A percentile compares a stretch with the other conserved stretches of the same genome.
Evolutionary conservation across 2,888 invertebrate genomes (phyloP).

Genomic region (Pomacea canaliculata): DNA sequence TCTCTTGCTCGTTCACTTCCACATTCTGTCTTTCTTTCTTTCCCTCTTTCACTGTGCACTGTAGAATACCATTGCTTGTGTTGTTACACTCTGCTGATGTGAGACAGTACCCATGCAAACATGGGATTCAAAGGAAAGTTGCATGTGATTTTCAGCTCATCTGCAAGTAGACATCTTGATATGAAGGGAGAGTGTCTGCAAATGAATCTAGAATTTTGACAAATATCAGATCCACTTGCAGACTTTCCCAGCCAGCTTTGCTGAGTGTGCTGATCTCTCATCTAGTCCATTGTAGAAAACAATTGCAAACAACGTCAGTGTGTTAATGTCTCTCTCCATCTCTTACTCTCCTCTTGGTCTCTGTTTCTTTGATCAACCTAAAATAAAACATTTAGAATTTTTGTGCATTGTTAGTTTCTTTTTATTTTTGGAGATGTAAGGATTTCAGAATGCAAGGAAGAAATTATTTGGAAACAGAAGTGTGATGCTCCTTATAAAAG

Average conservation of each 20-base stretch:
- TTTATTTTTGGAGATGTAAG: too few relatives aligned
- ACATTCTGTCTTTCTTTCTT: background rate
- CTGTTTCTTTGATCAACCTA: constrained; percentile 25
- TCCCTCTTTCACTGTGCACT: constrained; percentile 1
- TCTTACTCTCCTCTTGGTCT: constrained; percentile 22
- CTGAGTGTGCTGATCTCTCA: constrained; percentile 1
- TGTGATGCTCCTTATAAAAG: too few relatives aligned
- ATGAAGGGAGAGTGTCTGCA: background rate
- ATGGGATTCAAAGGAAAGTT: constrained; percentile 14
- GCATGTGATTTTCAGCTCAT: constrained; percentile 1
- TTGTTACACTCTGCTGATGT: constrained; percentile 23
- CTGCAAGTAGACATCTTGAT: constrained; percentile 3
- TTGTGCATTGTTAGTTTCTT: background rate
- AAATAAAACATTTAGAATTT: constrained; percentile 30
- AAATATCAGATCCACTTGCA: too few relatives aligned
- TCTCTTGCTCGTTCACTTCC: constrained; percentile 1
- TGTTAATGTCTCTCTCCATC: constrained; percentile 19
- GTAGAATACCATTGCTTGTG: constrained; percentile 21
- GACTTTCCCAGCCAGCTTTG: background rate
- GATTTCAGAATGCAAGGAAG: background rate
- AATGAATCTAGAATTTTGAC: background rate
- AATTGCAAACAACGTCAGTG: constrained; percentile 9
- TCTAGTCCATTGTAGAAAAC: background rate
- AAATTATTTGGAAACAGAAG: background rate
- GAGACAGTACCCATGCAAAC: constrained; percentile 26